Percentiles rank a stretch among this genome's conserved stretches.
Conservation (phyloP, 2,113 vertebrate genomes). For the Tichodroma muraria region DNA sequence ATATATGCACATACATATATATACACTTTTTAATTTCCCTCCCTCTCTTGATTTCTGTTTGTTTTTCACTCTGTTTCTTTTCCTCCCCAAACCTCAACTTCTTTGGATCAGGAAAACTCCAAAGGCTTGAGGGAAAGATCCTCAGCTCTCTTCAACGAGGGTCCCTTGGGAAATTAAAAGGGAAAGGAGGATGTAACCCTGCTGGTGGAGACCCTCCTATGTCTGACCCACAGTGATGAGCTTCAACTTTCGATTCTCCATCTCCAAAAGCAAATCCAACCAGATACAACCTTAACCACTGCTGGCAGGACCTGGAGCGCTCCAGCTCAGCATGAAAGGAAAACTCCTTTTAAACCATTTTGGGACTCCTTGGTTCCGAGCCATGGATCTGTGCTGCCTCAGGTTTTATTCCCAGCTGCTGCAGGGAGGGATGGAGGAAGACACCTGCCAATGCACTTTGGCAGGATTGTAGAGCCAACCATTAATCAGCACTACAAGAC, state of each 20-base stretch:
- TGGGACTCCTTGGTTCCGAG: background rate
- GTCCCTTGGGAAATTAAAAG: background rate
- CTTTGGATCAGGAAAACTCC: background rate
- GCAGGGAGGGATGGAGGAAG: accelerated
- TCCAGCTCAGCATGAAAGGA: background rate
- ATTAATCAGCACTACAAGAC: background rate
- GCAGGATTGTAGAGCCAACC: background rate
- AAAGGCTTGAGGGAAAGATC: background rate
- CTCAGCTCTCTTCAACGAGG: background rate
- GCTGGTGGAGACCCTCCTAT: background rate
- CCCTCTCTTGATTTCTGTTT: background rate
- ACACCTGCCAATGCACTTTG: background rate
- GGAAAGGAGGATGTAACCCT: background rate
- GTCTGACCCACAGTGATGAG: background rate
- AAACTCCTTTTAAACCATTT: background rate
- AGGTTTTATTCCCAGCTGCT: background rate
- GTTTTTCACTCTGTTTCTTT: background rate
- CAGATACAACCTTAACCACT: background rate
- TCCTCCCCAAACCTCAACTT: background rate
- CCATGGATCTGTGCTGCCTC: accelerated
- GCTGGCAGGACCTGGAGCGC: background rate
- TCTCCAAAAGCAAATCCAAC: background rate
- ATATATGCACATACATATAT: accelerated
- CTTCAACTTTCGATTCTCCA: background rate
- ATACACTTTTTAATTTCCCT: background rate